phyloP scores from a whole-genome alignment of 2,797 vertebrate species.

The Cygnus olor region DNA sequence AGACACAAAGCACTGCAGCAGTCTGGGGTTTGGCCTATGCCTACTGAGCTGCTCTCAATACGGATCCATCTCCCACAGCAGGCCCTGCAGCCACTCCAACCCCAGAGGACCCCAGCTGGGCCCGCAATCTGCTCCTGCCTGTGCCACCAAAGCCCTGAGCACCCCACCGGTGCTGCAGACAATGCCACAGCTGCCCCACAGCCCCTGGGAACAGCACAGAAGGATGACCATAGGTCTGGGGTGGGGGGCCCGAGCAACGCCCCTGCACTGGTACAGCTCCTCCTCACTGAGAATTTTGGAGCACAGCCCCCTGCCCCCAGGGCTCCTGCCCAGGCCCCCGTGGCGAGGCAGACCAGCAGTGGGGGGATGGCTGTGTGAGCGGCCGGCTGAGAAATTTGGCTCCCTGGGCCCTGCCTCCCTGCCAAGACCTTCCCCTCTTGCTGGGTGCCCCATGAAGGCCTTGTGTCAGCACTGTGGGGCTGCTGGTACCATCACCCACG shows the following conservation, averaged over 20 bases:
- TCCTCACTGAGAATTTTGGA: neutral
- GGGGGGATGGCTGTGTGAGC: neutral
- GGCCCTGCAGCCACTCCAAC: too few species aligned
- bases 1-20: too few species aligned
- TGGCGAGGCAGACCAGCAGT: neutral
- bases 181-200: neutral
- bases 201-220: neutral
- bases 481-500: too few species aligned
- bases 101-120: too few species aligned
- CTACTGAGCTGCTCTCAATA: too few species aligned
- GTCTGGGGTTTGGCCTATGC: too few species aligned
- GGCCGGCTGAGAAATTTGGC: neutral
- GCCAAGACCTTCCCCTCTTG: neutral
- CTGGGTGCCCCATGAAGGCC: too few species aligned
- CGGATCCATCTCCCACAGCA: too few species aligned
- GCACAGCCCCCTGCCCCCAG: neutral
- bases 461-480: neutral
- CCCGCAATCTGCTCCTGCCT: neutral
- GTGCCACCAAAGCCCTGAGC: neutral
- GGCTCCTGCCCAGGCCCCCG: neutral
- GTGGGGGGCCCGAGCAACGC: rapidly evolving
- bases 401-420: neutral
- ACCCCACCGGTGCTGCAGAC: neutral
- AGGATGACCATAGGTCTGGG: too few species aligned
- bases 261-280: too few species aligned